Evolutionary conservation across 2,113 vertebrate genomes (phyloP).

Genomic region (Phaethon lepturus): DNA sequence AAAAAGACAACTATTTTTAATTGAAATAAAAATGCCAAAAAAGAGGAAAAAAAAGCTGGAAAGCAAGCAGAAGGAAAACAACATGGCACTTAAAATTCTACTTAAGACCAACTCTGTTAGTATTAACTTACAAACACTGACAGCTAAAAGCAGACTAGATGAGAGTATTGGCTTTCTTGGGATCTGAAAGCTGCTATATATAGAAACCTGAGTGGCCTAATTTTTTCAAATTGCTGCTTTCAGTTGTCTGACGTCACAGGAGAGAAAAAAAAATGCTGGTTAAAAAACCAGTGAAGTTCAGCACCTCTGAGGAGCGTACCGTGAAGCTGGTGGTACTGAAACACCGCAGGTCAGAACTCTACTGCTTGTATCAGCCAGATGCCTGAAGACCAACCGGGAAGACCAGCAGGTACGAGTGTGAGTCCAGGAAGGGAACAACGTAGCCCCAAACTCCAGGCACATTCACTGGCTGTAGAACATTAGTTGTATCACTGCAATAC

Average conservation of each 20-base stretch:
- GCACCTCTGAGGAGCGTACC: neutral
- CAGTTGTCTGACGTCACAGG: neutral
- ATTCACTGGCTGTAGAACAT: neutral
- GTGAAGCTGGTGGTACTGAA: neutral
- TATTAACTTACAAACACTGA: slow-evolving; percentile 39
- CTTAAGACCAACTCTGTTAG: slow-evolving; percentile 17
- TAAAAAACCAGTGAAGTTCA: neutral
- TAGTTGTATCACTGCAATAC: accelerated
- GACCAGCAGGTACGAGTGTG: neutral
- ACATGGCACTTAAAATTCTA: neutral
- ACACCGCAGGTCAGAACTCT: neutral
- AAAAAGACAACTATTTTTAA: neutral
- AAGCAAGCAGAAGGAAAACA: neutral
- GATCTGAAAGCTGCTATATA: slow-evolving; percentile 29
- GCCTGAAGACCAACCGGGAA: neutral
- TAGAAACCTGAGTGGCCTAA: slow-evolving; percentile 10
- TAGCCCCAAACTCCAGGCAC: neutral
- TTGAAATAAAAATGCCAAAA: neutral
- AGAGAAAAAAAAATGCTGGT: neutral
- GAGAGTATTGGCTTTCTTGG: neutral
- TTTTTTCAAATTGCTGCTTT: slow-evolving; percentile 45
- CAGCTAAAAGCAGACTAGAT: slow-evolving; percentile 29
- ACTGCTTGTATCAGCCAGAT: neutral
- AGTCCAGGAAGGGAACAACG: neutral
- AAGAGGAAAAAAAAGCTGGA: neutral